phyloP scores from a whole-genome alignment of 1,140 invertebrate genomes.

The Magallana angulata region DNA sequence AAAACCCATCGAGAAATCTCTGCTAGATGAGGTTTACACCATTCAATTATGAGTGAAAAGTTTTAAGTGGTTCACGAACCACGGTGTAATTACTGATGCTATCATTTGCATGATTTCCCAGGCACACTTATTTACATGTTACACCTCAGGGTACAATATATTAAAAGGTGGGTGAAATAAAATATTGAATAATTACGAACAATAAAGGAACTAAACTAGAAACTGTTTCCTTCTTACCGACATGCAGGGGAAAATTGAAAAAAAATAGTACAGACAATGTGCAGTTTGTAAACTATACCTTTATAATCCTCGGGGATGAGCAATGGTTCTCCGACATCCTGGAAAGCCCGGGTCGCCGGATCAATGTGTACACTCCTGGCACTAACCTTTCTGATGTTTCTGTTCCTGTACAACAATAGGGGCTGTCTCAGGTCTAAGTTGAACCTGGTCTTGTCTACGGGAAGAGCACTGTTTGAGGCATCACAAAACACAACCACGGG shows the following conservation, averaged over 20 bases:
- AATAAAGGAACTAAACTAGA: too few relatives aligned
- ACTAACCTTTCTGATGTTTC: constrained; percentile 67
- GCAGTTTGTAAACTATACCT: constrained; percentile 56
- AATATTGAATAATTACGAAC: too few relatives aligned
- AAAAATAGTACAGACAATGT: too few relatives aligned
- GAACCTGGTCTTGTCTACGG: constrained; percentile 53
- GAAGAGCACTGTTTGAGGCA: constrained; percentile 43
- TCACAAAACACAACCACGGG: constrained; percentile 68
- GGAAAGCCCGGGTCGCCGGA: constrained; percentile 44
- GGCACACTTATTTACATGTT: not conserved
- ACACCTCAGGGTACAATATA: not conserved
- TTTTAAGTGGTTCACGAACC: not conserved
- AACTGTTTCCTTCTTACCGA: too few relatives aligned
- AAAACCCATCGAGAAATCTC: too few relatives aligned
- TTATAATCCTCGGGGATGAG: constrained; percentile 73
- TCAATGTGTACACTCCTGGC: constrained; percentile 61
- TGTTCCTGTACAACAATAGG: constrained; percentile 65
- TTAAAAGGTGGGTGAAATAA: too few relatives aligned
- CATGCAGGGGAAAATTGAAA: too few relatives aligned
- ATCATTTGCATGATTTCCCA: not conserved
- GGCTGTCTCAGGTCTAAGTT: constrained; percentile 70
- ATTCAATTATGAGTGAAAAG: too few relatives aligned
- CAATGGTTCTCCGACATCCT: constrained; percentile 64
- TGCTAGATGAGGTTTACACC: too few relatives aligned
- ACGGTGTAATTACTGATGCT: not conserved